Conservation (phyloP, 2,888 invertebrate species). For the Tachystola acroxantha region DNA sequence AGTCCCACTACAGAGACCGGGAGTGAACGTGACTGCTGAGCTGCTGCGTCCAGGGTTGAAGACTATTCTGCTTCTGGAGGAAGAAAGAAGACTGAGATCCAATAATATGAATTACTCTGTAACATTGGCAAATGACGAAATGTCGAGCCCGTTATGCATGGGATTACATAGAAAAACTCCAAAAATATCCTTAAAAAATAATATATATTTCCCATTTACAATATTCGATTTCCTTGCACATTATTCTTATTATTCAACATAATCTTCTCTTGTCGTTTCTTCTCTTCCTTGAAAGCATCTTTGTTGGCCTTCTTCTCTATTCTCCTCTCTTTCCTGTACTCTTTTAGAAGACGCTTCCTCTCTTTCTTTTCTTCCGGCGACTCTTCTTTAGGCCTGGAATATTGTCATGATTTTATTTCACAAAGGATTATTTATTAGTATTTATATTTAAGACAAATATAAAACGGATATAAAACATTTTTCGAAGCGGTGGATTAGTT, state of each 20-base stretch:
- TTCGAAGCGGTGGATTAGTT: no score
- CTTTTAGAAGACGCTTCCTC: slow-evolving; percentile 87
- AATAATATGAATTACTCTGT: no score
- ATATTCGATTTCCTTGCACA: slow-evolving; percentile 84
- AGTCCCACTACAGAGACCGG: no score
- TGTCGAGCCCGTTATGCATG: no score
- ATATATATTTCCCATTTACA: slow-evolving; percentile 39
- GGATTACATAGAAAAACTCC: slow-evolving; percentile 9
- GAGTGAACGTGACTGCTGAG: no score
- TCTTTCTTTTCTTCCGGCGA: slow-evolving; percentile 85
- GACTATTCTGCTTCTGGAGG: no score
- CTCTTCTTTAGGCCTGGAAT: slow-evolving; percentile 84
- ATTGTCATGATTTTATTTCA: neutral
- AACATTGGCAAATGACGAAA: no score
- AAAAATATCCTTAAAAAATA: slow-evolving; percentile 16
- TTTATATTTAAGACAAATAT: no score
- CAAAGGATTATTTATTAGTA: no score
- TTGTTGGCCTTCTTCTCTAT: slow-evolving; percentile 89
- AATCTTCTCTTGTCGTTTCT: slow-evolving; percentile 88
- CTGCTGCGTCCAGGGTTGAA: no score
- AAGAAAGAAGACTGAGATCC: no score
- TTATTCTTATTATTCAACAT: slow-evolving; percentile 86
- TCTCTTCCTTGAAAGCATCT: slow-evolving; percentile 90
- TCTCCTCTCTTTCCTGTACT: slow-evolving; percentile 87
- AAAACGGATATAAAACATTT: no score